phyloP scores from a whole-genome alignment of 2,797 vertebrate genomes.

The Sebastes iracundus region DNA sequence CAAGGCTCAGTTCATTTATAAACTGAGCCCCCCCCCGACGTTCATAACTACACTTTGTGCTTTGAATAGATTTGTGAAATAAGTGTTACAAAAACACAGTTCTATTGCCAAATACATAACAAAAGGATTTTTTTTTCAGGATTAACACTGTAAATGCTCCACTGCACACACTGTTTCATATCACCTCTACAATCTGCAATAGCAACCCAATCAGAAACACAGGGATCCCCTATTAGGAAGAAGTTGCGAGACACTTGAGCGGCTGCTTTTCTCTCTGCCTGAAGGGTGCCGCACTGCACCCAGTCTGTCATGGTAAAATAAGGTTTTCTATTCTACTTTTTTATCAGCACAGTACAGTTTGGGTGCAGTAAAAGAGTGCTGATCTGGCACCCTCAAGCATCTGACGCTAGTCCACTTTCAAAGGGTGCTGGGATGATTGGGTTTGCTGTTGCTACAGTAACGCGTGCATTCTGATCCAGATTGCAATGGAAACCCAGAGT shows the following conservation, averaged over 20 bases:
- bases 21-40: not conserved
- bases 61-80: not conserved
- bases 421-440: conserved; percentile 34
- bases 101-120: not conserved
- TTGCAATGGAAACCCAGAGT: not conserved
- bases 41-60: not conserved
- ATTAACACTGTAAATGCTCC: not conserved
- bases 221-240: not conserved
- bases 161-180: not conserved
- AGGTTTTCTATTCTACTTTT: conserved; percentile 51
- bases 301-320: conserved; percentile 48
- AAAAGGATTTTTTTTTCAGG: not conserved
- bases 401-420: conserved; percentile 38
- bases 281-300: conserved; percentile 39
- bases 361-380: conserved; percentile 46
- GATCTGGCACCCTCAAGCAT: conserved; percentile 45
- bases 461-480: not conserved
- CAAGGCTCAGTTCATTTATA: not conserved
- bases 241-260: conserved; percentile 7
- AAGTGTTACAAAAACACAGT: not conserved
- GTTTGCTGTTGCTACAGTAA: conserved; percentile 35
- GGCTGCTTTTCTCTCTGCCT: conserved; percentile 29
- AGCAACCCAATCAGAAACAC: conserved; percentile 1
- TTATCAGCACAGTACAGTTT: conserved; percentile 54
- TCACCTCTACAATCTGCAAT: not conserved